Base-by-base conservation (phyloP, 1,140 invertebrate species). In the Heliothis virescens region DNA sequence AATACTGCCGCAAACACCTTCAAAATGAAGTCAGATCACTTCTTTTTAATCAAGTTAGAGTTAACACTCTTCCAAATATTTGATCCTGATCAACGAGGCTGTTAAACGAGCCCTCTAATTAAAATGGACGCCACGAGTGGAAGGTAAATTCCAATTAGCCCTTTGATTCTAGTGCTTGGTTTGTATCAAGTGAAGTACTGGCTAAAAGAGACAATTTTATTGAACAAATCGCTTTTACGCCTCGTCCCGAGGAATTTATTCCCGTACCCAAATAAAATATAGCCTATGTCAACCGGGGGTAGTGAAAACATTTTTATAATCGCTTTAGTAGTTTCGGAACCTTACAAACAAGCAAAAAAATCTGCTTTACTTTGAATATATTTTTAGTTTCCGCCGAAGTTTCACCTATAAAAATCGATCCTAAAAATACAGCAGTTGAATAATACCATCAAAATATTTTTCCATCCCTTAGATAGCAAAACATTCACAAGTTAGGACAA, bases 101-200 rank as follows among this genome's bases (percentile, higher is more conserved):
- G 29, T 16, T 63, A 3, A 63, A 41, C 9, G 60, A 15, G 5
- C 29, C 21, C 21, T 26, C 55, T 63, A n/a, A 63, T 63, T 63
- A 63, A 41, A 63, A 41, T 16, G 60, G 13, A 29, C 3, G 13
- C 3, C 7, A 15, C 10, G 29, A 63, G 60, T 41, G 29, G 29
- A 63, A 41, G 29, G 60, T n/a, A 63, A 63, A 63, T 41, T 63
- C 13, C n/a, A 63, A 63, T 63, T 63, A n/a, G 60, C 29, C 60
- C 57, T 13, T 59, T 26, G 10, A 59, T 57, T 57, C 55, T 59
- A 59, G 57, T 59, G 21, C 11, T 10, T 59, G 26, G 34, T 63
- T 63, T 63, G 29, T 13, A 63, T 63, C 41, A 63, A 41, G 2
- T n/a, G 60, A 63, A 63, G 60, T 34, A 3, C 13, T 41, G n/a